Evolutionary conservation across 1,140 invertebrate species (phyloP).

Genomic region (Ylistrum balloti): DNA sequence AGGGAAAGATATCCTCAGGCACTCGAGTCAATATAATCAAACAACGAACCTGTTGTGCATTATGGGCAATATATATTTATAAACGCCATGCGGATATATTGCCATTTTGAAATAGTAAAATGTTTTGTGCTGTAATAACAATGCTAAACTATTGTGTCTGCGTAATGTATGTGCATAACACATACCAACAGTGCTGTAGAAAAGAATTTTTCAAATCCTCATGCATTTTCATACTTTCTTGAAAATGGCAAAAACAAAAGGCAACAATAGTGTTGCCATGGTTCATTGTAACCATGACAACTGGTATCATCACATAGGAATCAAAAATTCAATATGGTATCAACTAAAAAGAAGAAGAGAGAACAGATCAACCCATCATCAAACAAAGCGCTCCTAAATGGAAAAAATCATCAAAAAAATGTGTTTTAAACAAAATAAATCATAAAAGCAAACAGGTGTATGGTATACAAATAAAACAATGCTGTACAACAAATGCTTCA

Average conservation of each 20-base stretch:
- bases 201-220: not conserved
- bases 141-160: not conserved
- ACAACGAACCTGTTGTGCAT: not conserved
- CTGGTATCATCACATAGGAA: not conserved
- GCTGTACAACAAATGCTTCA: conserved; percentile 12
- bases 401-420: not conserved
- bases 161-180: not conserved
- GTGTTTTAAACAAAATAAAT: not conserved
- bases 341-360: conserved; percentile 15
- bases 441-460: conserved; percentile 18
- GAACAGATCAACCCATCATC: not conserved
- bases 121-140: not conserved
- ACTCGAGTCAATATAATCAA: not conserved
- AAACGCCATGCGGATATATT: not conserved
- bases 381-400: not conserved
- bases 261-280: not conserved
- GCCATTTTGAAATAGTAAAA: conserved; percentile 18
- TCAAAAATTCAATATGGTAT: conserved; percentile 18
- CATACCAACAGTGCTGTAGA: conserved; percentile 29
- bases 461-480: conserved; percentile 14
- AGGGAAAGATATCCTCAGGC: not conserved
- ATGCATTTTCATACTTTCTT: not conserved
- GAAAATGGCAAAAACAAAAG: conserved; percentile 6
- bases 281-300: conserved; percentile 12
- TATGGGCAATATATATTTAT: not conserved